Percentiles rank a stretch among this genome's conserved stretches.
Conservation (phyloP, 2,113 vertebrate species). For the Dasypus novemcinctus region DNA sequence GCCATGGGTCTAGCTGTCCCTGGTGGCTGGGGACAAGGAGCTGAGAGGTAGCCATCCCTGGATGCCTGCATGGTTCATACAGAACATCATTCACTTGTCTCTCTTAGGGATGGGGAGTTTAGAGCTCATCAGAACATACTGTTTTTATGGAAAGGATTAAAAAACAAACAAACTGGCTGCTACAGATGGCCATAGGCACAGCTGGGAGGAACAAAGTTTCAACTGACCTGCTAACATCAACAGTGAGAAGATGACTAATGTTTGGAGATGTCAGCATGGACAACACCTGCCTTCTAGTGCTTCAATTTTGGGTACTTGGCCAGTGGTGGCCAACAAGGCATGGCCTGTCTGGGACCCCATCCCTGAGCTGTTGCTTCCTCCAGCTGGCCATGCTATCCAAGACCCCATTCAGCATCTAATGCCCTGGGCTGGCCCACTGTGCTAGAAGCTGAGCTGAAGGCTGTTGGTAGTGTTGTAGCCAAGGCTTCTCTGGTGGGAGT, state of each 20-base stretch:
- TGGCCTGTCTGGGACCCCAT: not conserved
- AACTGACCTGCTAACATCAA: not conserved
- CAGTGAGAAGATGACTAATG: not conserved
- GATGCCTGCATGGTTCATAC: not conserved
- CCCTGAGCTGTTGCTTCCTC: not conserved
- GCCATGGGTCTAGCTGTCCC: not conserved
- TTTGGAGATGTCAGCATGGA: not conserved
- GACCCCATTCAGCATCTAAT: not conserved
- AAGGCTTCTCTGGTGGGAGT: slow-evolving; percentile 25
- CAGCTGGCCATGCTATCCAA: not conserved
- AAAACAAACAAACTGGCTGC: not conserved
- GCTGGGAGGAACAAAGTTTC: not conserved
- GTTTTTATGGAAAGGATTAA: not conserved
- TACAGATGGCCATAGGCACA: not conserved
- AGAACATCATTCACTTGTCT: not conserved
- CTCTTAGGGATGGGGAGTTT: not conserved
- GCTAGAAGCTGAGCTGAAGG: not conserved
- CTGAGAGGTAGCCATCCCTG: not conserved
- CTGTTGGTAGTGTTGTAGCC: not conserved
- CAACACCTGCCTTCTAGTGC: not conserved
- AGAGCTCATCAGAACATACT: not conserved
- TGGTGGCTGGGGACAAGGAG: not conserved
- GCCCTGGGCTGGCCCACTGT: not conserved
- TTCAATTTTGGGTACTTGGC: not conserved
- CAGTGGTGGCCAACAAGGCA: not conserved